A percentile compares a stretch with the other conserved stretches of the same genome.
phyloP scores from a whole-genome alignment of 2,888 invertebrate species.

The Conistra vaccinii region DNA sequence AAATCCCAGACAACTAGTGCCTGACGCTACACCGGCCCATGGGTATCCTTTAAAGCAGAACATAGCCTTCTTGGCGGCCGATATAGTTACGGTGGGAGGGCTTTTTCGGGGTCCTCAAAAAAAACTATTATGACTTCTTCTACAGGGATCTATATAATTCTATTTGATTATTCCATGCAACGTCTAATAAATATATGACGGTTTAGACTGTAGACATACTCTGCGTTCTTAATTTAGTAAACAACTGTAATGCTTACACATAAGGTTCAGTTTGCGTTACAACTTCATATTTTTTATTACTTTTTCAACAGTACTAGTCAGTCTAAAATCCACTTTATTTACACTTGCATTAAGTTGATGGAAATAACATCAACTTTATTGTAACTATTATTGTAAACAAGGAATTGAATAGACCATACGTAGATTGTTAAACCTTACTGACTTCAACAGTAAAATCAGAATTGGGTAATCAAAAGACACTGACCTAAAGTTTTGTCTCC shows the following conservation, averaged over 20 bases:
- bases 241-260: too few relatives aligned
- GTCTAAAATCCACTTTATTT: too few relatives aligned
- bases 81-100: neutral
- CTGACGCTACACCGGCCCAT: neutral
- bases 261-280: too few relatives aligned
- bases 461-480: neutral
- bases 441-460: neutral
- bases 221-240: too few relatives aligned
- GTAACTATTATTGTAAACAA: too few relatives aligned
- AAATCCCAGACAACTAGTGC: too few relatives aligned
- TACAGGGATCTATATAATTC: neutral
- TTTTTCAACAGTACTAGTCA: too few relatives aligned
- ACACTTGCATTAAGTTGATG: too few relatives aligned
- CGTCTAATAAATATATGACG: neutral
- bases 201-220: too few relatives aligned
- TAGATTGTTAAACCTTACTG: neutral
- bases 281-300: too few relatives aligned
- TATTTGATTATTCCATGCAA: neutral
- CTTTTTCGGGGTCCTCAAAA: neutral
- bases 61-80: neutral
- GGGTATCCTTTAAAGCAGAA: neutral
- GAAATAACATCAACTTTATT: too few relatives aligned
- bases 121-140: neutral
- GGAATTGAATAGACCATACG: too few relatives aligned
- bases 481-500: constrained; percentile 91